phyloP scores from a whole-genome alignment of 2,797 vertebrate genomes.

The Fratercula arctica region DNA sequence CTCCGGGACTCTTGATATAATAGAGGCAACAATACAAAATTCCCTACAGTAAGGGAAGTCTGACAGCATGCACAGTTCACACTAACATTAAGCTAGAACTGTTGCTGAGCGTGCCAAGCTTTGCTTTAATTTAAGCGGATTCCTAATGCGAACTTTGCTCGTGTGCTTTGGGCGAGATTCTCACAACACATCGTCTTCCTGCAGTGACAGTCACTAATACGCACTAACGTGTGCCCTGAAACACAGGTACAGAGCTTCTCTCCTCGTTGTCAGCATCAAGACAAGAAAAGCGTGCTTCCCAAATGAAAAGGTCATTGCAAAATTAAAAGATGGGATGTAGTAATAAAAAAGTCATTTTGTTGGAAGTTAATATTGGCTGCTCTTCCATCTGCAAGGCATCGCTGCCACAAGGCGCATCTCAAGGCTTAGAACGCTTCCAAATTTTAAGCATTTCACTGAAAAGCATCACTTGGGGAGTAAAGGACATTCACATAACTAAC shows the following conservation, averaged over 20 bases:
- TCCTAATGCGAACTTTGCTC: not conserved
- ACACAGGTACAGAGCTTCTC: not conserved
- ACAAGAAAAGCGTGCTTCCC: not conserved
- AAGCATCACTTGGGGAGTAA: not conserved
- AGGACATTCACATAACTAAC: not conserved
- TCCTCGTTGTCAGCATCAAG: not conserved
- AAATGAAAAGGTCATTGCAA: not conserved
- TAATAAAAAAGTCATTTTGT: not conserved
- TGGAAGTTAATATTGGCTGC: not conserved
- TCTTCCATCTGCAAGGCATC: not conserved
- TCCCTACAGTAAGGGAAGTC: not conserved
- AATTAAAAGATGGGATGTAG: not conserved
- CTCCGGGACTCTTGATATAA: not conserved
- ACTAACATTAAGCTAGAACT: not conserved
- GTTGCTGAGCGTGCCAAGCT: not conserved
- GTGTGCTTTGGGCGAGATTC: conserved; percentile 46
- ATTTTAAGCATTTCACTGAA: not conserved
- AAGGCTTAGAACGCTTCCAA: not conserved
- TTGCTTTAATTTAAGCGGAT: not conserved
- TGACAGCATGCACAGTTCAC: not conserved
- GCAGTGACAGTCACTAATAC: not conserved
- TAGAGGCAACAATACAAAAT: conserved; percentile 8
- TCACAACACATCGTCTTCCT: not conserved
- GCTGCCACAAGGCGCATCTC: not conserved
- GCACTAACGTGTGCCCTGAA: not conserved